Conservation (phyloP, 2,797 vertebrate species). For the Pipistrellus pipistrellus region DNA sequence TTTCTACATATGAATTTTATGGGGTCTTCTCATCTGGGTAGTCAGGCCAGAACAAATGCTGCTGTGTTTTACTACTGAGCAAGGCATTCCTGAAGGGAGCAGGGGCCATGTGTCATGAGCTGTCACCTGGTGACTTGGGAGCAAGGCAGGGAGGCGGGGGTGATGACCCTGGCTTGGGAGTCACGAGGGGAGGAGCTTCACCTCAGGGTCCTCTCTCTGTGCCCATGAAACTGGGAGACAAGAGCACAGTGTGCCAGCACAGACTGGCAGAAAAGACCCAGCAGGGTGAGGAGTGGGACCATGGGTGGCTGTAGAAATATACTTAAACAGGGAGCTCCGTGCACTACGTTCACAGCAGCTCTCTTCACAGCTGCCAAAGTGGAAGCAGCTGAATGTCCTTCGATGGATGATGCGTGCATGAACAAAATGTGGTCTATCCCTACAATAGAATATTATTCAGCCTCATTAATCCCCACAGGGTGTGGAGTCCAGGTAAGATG, state of each 20-base stretch:
- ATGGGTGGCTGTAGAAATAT: neutral
- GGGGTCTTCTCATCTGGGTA: neutral
- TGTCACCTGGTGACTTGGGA: neutral
- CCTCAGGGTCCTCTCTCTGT: neutral
- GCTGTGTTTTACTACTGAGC: neutral
- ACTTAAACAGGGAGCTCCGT: neutral
- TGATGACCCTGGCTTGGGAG: neutral
- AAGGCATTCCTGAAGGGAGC: neutral
- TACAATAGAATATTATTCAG: neutral
- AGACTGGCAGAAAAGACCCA: neutral
- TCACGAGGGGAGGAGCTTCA: neutral
- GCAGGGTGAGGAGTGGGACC: neutral
- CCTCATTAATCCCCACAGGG: neutral
- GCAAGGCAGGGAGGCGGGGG: neutral
- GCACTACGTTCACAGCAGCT: neutral
- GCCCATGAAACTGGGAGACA: neutral
- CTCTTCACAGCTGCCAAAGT: neutral
- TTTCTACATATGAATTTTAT: neutral
- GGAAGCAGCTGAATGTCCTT: neutral
- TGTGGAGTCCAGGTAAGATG: neutral
- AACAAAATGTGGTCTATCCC: neutral
- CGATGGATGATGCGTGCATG: too few species aligned
- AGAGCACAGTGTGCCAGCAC: neutral
- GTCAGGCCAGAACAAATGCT: too few species aligned
- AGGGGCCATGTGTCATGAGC: accelerated